Evolutionary conservation across 2,113 vertebrate species (phyloP), one percentile per base, ranked within the genome.

Genomic region (Motacilla tschutschensis): DNA sequence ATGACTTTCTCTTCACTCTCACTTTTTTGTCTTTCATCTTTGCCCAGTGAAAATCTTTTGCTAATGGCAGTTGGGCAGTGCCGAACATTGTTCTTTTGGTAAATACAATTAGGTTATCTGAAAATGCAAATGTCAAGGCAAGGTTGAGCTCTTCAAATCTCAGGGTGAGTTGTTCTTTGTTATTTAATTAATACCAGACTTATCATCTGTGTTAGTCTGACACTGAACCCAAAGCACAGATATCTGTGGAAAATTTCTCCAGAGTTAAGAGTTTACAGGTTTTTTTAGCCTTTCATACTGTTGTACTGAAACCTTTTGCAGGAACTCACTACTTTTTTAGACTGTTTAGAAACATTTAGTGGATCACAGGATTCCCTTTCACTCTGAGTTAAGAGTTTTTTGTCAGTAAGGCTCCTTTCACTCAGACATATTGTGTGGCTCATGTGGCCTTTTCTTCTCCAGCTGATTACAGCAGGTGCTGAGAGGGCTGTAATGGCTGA

Each of bases 401-500:
- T 67, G 18, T 78, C 46, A n/a, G 25, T 71, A 65, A 43, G 51
- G 29, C 26, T 66, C 0, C 0, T 43, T 83, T 74, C 28, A 33
- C 31, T 43, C 29, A 40, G 13, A 24, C 1, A 3, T 6, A 3
- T 25, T 44, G 13, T 58, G 51, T 54, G 29, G 18, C n/a, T 54
- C 1, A 1, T 33, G 29, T 78, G 36, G 18, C 43, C 35, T 85
- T 73, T 51, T 63, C 21, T 51, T 53, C 15, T 26, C 12, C 17
- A 33, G 36, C 19, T 74, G 43, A 40, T 25, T 31, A 40, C 25
- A 17, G 36, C 15, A 51, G 15, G 8, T 83, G 31, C 54, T 77
- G 76, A 55, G 69, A 9, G 14, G 6, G 3, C 35, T 2, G 1
- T 0, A 0, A 3, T 4, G 7, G 28, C 65, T 17, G 21, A 47